Percentiles rank a stretch among this genome's conserved stretches.
phyloP scores from a whole-genome alignment of 2,888 invertebrate species.

The Tanypteryx hageni region DNA sequence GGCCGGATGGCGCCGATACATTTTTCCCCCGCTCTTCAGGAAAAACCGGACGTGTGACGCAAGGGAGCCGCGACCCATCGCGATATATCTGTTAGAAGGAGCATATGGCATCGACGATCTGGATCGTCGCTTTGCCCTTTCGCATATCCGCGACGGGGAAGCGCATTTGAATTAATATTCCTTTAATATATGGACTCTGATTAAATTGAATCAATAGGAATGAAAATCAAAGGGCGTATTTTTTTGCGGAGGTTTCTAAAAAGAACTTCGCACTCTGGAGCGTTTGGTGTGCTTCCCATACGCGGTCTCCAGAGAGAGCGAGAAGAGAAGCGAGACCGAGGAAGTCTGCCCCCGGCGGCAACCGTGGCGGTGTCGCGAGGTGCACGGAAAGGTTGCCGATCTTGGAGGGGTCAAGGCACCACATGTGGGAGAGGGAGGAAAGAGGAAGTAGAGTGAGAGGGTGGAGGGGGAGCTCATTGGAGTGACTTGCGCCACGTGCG shows the following conservation, averaged over 20 bases:
- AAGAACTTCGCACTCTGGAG: background rate
- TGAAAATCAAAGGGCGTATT: background rate
- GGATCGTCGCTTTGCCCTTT: background rate
- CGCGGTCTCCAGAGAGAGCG: background rate
- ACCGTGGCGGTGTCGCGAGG: background rate
- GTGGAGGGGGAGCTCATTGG: too few relatives aligned
- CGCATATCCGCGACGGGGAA: background rate
- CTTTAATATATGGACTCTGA: constrained; percentile 1
- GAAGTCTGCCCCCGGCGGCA: too few relatives aligned
- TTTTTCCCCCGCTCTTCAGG: background rate
- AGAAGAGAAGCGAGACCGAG: too few relatives aligned
- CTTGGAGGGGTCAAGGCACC: constrained; percentile 21
- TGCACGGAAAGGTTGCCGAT: background rate
- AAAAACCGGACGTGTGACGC: background rate
- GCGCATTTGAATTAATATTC: constrained; percentile 19
- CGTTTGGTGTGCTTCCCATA: background rate
- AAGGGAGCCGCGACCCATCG: background rate
- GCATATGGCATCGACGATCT: background rate
- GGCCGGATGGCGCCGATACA: background rate
- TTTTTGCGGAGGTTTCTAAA: background rate
- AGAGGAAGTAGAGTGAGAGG: too few relatives aligned
- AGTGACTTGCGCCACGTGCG: background rate
- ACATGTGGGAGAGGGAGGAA: background rate
- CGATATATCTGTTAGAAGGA: background rate
- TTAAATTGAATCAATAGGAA: background rate